Evolutionary conservation across 2,113 vertebrate species (phyloP).

Genomic region (Melanostigma gelatinosum): DNA sequence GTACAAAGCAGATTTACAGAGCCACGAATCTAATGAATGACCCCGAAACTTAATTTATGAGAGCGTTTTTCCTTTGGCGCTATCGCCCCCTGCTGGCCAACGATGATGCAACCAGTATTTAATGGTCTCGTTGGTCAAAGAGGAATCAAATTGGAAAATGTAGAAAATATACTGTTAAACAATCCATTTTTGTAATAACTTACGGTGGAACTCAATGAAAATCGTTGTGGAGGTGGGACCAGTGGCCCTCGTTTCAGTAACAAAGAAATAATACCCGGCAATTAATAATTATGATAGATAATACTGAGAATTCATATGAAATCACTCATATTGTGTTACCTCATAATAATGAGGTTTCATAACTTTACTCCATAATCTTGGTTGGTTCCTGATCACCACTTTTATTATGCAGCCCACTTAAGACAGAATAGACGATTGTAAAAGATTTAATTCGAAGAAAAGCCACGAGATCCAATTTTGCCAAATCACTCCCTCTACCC

Average conservation of each 20-base stretch:
- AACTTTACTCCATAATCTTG: neutral
- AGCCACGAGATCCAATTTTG: neutral
- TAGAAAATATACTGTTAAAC: neutral
- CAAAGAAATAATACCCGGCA: neutral
- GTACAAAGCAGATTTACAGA: neutral
- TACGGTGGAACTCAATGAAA: neutral
- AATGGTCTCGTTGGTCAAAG: neutral
- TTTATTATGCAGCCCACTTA: neutral
- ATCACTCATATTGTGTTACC: neutral
- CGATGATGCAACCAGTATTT: neutral
- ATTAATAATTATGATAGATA: neutral
- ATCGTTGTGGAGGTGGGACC: neutral
- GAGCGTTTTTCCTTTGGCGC: neutral
- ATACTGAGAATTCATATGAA: neutral
- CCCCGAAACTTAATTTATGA: neutral
- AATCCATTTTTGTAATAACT: neutral
- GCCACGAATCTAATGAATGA: conserved; percentile 26
- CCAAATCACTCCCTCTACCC: neutral
- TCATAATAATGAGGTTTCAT: neutral
- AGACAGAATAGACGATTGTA: neutral
- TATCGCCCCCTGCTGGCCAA: conserved; percentile 34
- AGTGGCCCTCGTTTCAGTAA: neutral
- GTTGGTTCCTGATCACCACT: neutral
- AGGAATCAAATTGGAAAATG: neutral
- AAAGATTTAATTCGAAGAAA: neutral